These are phyloP conservation scores for Drosophila borealis DNA, from an alignment of 2,888 invertebrate genomes.

Conservation along the genomic window DNA sequence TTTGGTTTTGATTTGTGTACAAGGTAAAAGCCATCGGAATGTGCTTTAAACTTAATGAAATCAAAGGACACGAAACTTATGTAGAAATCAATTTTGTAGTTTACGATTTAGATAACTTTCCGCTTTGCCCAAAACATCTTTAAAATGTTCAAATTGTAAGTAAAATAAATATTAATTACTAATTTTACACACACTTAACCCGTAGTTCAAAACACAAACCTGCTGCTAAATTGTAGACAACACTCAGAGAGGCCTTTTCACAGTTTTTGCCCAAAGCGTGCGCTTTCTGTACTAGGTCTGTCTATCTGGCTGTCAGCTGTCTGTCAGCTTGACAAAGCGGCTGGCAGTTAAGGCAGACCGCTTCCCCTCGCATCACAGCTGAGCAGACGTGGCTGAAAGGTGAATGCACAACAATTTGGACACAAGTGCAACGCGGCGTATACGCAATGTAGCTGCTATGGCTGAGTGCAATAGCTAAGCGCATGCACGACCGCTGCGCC, in stretches of 20 bases:
- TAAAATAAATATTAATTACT: too few species aligned
- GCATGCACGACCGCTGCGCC: not conserved
- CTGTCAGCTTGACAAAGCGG: constrained; percentile 35
- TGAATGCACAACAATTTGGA: constrained; percentile 55
- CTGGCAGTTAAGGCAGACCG: constrained; percentile 7
- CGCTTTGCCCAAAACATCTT: too few species aligned
- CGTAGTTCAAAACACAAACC: too few species aligned
- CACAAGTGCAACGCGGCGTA: constrained; percentile 69
- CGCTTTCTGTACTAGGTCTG: not conserved
- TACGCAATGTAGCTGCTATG: constrained; percentile 56
- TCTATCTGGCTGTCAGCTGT: constrained; percentile 12
- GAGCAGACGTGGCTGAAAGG: constrained; percentile 15
- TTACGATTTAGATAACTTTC: too few species aligned
- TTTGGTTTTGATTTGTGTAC: too few species aligned
- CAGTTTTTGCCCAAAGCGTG: not conserved
- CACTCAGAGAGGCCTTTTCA: not conserved
- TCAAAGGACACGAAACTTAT: too few species aligned
- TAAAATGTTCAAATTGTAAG: too few species aligned
- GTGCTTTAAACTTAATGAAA: too few species aligned
- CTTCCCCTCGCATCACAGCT: not conserved
- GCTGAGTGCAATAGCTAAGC: constrained; percentile 38
- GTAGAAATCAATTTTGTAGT: too few species aligned
- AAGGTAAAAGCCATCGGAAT: too few species aligned
- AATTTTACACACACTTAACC: too few species aligned
- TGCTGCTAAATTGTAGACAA: not conserved